These are phyloP conservation scores for Caiman crocodilus DNA, from an alignment of 2,797 vertebrate species.

Conservation along the genomic window DNA sequence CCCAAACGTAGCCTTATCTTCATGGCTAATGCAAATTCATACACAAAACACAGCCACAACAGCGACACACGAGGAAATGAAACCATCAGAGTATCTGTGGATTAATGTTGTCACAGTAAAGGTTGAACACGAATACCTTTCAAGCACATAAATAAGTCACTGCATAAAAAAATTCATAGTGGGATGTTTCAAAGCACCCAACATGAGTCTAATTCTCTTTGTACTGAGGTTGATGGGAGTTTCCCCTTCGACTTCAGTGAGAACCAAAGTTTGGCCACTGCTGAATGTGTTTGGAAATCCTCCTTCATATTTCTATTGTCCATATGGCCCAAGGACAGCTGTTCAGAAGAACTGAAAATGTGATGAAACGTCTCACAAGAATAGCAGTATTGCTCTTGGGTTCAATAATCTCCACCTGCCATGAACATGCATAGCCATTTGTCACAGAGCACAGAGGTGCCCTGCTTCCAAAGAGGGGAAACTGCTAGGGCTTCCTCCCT, in stretches of 20 bases:
- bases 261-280: not conserved
- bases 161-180: not conserved
- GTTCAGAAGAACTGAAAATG: not conserved
- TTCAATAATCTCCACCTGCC: not conserved
- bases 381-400: not conserved
- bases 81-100: not conserved
- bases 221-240: not conserved
- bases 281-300: not conserved
- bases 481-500: too few species aligned
- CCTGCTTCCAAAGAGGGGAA: too few species aligned
- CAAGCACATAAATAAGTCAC: not conserved
- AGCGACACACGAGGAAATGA: not conserved
- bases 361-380: not conserved
- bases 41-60: not conserved
- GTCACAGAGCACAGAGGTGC: too few species aligned
- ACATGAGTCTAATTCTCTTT: not conserved
- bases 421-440: not conserved
- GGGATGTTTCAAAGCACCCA: not conserved
- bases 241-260: not conserved
- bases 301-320: not conserved
- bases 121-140: not conserved
- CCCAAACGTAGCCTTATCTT: not conserved
- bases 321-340: not conserved
- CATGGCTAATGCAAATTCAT: not conserved
- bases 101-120: not conserved